Evolutionary conservation across 2,888 invertebrate species (phyloP).

Genomic region (Lamproptera curius): DNA sequence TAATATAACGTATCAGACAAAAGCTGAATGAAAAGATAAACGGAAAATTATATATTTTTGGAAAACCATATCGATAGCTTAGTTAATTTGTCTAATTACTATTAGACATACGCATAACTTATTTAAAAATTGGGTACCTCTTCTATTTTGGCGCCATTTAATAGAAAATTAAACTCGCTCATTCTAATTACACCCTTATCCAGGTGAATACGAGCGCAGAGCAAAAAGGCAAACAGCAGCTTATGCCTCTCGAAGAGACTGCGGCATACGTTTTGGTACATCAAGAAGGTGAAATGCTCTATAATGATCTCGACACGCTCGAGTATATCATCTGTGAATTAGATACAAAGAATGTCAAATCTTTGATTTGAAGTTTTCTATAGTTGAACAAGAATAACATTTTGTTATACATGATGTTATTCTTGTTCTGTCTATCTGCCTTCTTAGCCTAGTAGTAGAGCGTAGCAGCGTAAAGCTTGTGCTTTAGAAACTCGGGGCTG

Average conservation of each 20-base stretch:
- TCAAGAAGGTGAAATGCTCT: slow-evolving; percentile 87
- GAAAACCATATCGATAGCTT: too few species aligned
- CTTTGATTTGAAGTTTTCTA: not conserved
- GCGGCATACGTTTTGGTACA: slow-evolving; percentile 92
- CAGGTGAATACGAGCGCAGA: slow-evolving; percentile 83
- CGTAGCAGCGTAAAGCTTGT: too few species aligned
- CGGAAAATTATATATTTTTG: too few species aligned
- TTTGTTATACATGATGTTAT: too few species aligned
- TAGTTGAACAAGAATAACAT: too few species aligned
- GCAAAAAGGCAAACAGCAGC: slow-evolving; percentile 88
- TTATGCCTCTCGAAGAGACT: slow-evolving; percentile 95
- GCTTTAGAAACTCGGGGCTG: too few species aligned
- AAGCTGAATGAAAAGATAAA: too few species aligned
- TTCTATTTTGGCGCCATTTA: slow-evolving; percentile 84
- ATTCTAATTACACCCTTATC: slow-evolving; percentile 78
- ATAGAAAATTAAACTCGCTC: slow-evolving; percentile 85
- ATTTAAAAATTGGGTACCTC: slow-evolving; percentile 43
- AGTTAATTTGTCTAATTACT: too few species aligned
- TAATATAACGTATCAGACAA: too few species aligned
- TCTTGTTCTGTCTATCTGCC: too few species aligned
- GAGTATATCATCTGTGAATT: slow-evolving; percentile 80
- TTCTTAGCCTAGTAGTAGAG: too few species aligned
- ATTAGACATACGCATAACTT: too few species aligned
- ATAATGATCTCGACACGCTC: slow-evolving; percentile 88
- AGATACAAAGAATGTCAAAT: not conserved